These are phyloP conservation scores for Egretta garzetta DNA, from an alignment of 2,113 vertebrate genomes.

Conservation along the genomic window DNA sequence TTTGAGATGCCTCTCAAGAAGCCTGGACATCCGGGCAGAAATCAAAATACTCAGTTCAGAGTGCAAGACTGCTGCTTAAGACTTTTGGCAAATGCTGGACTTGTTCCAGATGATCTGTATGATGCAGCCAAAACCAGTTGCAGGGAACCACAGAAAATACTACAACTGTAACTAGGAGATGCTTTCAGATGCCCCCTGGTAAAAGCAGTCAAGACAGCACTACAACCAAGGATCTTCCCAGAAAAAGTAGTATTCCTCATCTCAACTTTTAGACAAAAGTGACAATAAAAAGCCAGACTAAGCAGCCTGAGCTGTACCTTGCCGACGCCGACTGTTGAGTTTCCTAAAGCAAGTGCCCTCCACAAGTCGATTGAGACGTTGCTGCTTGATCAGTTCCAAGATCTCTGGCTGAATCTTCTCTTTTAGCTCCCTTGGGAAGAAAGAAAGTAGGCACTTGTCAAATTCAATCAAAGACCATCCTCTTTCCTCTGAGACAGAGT, in stretches of 20 bases:
- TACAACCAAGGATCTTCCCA: neutral
- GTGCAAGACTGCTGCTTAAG: neutral
- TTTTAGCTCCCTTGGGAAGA: slow-evolving; percentile 88
- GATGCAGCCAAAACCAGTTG: neutral
- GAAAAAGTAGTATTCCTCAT: neutral
- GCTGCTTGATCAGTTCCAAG: slow-evolving; percentile 98
- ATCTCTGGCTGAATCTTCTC: slow-evolving; percentile 99
- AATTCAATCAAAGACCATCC: neutral
- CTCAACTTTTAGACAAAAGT: neutral
- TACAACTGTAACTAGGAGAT: neutral
- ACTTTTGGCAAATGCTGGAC: neutral
- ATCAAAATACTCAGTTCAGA: neutral
- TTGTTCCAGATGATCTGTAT: neutral
- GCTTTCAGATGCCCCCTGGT: neutral
- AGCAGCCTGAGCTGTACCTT: slow-evolving; percentile 80
- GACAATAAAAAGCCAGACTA: neutral
- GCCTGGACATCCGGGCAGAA: neutral
- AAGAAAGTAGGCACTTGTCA: slow-evolving; percentile 26
- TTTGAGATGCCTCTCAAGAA: neutral
- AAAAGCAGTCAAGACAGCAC: neutral
- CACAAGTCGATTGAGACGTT: slow-evolving; percentile 95
- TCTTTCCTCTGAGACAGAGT: neutral
- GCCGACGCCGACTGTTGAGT: slow-evolving; percentile 93
- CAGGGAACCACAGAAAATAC: neutral
- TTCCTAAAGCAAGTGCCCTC: slow-evolving; percentile 99